Evolutionary conservation across 2,888 invertebrate genomes (phyloP).

Genomic region (Nephrotoma flavescens): DNA sequence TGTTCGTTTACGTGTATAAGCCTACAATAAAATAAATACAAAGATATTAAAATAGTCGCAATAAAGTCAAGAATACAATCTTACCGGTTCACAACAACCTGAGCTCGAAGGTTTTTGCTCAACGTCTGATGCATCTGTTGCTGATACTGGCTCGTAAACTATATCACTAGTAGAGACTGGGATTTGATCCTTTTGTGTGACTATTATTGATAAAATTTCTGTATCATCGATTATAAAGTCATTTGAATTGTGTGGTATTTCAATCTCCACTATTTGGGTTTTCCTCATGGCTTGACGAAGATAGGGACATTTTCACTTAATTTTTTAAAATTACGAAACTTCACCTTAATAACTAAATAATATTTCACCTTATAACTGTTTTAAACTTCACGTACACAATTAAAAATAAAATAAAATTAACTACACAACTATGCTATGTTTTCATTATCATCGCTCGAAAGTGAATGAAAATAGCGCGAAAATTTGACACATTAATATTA

Average conservation of each 20-base stretch:
- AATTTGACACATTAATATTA: background rate
- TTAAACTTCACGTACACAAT: background rate
- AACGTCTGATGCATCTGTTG: background rate
- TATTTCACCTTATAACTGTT: background rate
- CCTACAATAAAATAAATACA: no score
- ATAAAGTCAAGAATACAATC: no score
- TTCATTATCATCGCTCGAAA: background rate
- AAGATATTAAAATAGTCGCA: background rate
- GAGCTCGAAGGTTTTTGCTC: background rate
- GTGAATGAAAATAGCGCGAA: background rate
- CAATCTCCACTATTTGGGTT: background rate
- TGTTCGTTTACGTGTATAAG: no score
- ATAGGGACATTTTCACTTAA: background rate
- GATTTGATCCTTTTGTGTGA: background rate
- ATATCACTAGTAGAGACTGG: background rate
- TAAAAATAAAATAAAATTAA: background rate
- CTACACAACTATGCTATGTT: background rate
- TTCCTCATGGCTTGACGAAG: background rate
- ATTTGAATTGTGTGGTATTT: background rate
- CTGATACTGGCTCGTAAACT: background rate
- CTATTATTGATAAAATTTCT: background rate
- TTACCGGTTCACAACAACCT: no score
- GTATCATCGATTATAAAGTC: background rate
- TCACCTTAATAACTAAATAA: background rate
- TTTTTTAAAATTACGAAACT: background rate